Base-by-base conservation (phyloP, 2,888 invertebrate genomes). In the Pimpla rufipes region DNA sequence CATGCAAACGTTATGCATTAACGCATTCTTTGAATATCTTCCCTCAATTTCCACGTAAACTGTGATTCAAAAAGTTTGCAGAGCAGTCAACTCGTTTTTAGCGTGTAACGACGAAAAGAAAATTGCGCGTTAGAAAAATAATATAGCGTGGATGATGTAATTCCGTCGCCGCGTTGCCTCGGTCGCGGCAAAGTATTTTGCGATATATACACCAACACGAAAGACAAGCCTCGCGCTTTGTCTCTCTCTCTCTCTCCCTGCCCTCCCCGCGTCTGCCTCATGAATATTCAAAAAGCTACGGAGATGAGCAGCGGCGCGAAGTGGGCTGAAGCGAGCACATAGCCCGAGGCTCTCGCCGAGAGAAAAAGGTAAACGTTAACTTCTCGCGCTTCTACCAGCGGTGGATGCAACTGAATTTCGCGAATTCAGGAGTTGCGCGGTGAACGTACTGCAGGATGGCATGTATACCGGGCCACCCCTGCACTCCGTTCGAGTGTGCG, bases 221-320 rank as follows among this genome's bases (percentile, higher is more conserved):
- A 66, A 75, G 70, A 62, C 66, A 83, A 79, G 68, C 59, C 55
- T 67, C 18, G 11, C 37, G 8, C 55, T 74, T 29, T 67, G 13
- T 23, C 35, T 23, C 29, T 66, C 6, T 55, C 45, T n/a, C 45
- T 13, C 55, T 13, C 37, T 40, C 35, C 11, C 29, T 23, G 5
- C 11, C 47, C 66, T 66, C 47, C 71, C 57, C 42, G 40, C 40
- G 42, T 70, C 23, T 68, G 23, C n/a, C 62, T 79, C 79, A 66
- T 83, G 79, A 83, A 83, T 83, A 83, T 79, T 75, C 79, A 83
- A 75, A 79, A 47, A 66, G 50, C 47, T 52, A 16, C 52, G 55
- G 21, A 37, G 50, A 71, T 66, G 47, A 64, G 11, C 59, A 67
- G 16, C 62, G 62, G 16, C 29, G 55, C 47, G 47, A 68, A 55